Evolutionary conservation across 92 coral and sea anemone species (phyloP).

Genomic region (Phenganax subtilis): DNA sequence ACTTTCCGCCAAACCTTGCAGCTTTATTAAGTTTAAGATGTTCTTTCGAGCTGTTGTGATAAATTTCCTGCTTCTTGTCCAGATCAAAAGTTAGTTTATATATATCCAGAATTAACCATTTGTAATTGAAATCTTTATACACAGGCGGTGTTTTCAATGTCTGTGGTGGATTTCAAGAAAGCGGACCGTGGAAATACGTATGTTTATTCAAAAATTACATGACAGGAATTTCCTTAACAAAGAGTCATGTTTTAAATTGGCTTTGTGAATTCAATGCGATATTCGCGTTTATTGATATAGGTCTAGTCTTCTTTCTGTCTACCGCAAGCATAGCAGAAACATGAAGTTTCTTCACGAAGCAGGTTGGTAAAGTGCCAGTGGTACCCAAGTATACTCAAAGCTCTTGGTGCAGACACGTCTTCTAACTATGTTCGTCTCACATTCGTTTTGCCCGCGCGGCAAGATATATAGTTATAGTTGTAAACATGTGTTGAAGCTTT

Average conservation of each 20-base stretch:
- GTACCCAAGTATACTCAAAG: neutral
- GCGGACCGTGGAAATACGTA: slow-evolving; percentile 40
- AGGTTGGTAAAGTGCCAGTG: slow-evolving; percentile 43
- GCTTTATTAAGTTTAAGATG: too few relatives aligned
- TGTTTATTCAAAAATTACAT: neutral
- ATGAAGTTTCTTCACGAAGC: slow-evolving; percentile 65
- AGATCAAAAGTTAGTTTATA: too few relatives aligned
- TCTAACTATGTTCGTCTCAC: too few relatives aligned
- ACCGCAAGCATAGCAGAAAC: slow-evolving; percentile 76
- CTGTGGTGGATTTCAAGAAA: slow-evolving; percentile 30
- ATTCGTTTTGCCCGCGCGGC: too few relatives aligned
- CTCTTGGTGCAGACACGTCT: too few relatives aligned
- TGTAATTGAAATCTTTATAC: neutral
- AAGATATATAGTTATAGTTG: too few relatives aligned
- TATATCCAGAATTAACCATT: too few relatives aligned
- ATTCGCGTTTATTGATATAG: neutral
- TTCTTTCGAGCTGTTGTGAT: neutral
- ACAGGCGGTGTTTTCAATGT: slow-evolving; percentile 34
- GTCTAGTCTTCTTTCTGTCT: slow-evolving; percentile 17
- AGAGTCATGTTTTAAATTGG: neutral
- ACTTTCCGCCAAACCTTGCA: too few relatives aligned
- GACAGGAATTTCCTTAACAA: neutral
- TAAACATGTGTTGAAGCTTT: too few relatives aligned
- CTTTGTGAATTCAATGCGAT: neutral
- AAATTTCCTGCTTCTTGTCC: neutral